Evolutionary conservation across 2,797 vertebrate species (phyloP), one percentile per base, ranked within the genome.

Genomic region (Girardinus metallicus): DNA sequence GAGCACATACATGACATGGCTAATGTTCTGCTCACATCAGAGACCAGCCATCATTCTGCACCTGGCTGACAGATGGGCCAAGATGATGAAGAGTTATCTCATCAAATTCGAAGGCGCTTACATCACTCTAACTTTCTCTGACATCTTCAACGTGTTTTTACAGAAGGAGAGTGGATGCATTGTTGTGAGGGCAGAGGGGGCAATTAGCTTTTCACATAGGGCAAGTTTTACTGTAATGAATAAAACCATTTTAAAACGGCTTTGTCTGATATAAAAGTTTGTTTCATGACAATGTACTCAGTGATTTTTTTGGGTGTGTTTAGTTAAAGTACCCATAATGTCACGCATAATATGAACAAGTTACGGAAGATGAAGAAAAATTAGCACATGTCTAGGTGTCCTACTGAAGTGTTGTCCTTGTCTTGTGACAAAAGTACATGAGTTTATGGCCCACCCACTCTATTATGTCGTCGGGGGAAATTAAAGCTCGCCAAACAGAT

Each of bases 401-500:
- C 83, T 86, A 76, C 70, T 44, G 23, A 5, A 73, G 76, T 78
- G 78, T 86, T 80, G 57, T 84, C 76, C 64, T 66, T 23, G 75
- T 89, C 87, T 89, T 91, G 36, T 85, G 88, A 90, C 86, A 89
- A 86, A 87, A 91, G 80, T 85, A 51, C 80, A 83, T 74, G 84
- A 89, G 90, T 88, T 83, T 26, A 88, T 81, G 86, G 90, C 92
- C 93, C 94, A 95, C 93, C 91, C 86, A 91, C 89, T 81, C 80
- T 85, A 70, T 64, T 64, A 73, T 81, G 77, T 88, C 89, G 91
- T 94, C 95, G 73, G 79, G 95, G 95, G 95, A 96, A 96, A 96
- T 96, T 96, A 96, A 95, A 95, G 89, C 93, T 93, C 88, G 79
- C 92, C 95, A 95, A 96, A 96, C 94, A 95, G 94, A 96, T 96